Evolutionary conservation across 1,140 invertebrate genomes (phyloP).

Genomic region (Plodia interpunctella): DNA sequence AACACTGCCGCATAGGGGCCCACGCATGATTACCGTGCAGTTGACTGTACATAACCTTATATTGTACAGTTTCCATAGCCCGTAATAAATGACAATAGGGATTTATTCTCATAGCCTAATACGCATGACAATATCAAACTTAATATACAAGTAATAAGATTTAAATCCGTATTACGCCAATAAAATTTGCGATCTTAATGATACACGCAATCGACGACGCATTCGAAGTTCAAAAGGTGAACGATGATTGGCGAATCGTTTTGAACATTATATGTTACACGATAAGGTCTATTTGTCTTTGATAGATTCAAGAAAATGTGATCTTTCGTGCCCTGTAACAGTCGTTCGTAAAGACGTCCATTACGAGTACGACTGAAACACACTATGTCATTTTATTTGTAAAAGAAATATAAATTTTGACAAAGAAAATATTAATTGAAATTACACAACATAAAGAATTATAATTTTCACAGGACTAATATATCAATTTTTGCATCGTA

Average conservation of each 20-base stretch:
- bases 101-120: slow-evolving; percentile 35
- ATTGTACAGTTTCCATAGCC: slow-evolving; percentile 55
- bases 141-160: background rate
- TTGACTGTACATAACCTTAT: slow-evolving; percentile 37
- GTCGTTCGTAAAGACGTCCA: slow-evolving; percentile 46
- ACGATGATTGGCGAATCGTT: slow-evolving; percentile 23
- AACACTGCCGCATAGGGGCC: too few relatives aligned
- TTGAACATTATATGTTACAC: slow-evolving; percentile 23
- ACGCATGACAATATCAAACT: slow-evolving; percentile 4
- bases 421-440: background rate
- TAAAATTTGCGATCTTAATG: slow-evolving; percentile 54
- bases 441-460: too few relatives aligned
- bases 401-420: background rate
- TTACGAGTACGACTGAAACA: slow-evolving; percentile 38
- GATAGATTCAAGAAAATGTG: background rate
- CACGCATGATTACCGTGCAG: too few relatives aligned
- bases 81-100: slow-evolving; percentile 56
- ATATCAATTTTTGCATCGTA: too few relatives aligned
- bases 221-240: slow-evolving; percentile 41
- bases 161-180: slow-evolving; percentile 14
- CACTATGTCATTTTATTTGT: slow-evolving; percentile 30
- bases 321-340: slow-evolving; percentile 4
- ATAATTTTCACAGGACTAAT: too few relatives aligned
- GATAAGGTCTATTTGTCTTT: slow-evolving; percentile 27
- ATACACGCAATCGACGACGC: slow-evolving; percentile 43